Base-by-base conservation (phyloP, 2,797 vertebrate genomes). In the Ctenosaura bakeri region DNA sequence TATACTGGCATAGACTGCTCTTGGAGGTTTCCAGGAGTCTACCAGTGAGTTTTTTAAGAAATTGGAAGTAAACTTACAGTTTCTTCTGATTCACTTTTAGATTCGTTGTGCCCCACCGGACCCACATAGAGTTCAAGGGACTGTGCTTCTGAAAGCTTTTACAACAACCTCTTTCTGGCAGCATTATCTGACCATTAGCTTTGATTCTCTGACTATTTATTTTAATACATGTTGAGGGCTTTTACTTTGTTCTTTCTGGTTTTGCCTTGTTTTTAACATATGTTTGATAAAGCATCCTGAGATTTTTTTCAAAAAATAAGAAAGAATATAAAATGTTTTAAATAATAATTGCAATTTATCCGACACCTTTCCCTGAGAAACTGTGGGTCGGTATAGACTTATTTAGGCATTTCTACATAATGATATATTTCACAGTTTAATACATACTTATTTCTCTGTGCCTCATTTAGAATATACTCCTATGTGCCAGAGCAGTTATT, bases 401-500 rank as follows among this genome's bases (percentile, higher is more conserved):
- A 64, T 86, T 82, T 73, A 35, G 46, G 62, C 9, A 56, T 4
- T 76, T 74, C 32, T 83, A 26, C 66, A 83, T 83, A 89, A 91
- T 86, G 52, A 91, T 38, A 77, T 38, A 18, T 85, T 89, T 89
- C 71, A 56, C 66, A 52, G 38, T 56, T 66, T 87, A 85, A 81
- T 89, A 78, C n/a, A 77, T 86, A 35, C 73, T 64, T 71, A 87
- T 35, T 20, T 86, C 12, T 73, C 80, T 32, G 6, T 85, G 13
- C 16, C 64, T 82, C 18, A 1, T 88, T 59, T n/a, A 77, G 46
- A 2, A 1, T 26, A 9, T 64, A 13, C 0, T 64, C 76, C 56
- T 79, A 85, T 88, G 59, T 79, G 89, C 29, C 66, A 69, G 89
- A 90, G 4, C 42, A 10, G 0, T 52, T 80, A 92, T 92, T 92